phyloP scores from a whole-genome alignment of 1,140 invertebrate genomes.

The Drosophila persimilis region DNA sequence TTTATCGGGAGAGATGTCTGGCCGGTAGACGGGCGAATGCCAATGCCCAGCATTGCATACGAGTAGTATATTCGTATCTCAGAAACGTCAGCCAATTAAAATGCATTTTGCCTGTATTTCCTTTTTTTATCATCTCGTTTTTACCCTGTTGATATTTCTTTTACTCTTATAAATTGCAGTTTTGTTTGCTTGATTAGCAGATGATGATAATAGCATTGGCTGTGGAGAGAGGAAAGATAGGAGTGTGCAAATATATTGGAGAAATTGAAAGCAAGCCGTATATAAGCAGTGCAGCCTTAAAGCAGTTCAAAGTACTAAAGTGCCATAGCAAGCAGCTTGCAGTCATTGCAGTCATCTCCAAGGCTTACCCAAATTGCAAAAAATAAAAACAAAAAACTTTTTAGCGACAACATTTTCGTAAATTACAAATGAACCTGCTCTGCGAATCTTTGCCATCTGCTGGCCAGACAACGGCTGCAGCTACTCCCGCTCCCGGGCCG shows the following conservation, averaged over 20 bases:
- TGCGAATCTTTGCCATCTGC: conserved; percentile 32
- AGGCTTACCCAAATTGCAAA: neutral
- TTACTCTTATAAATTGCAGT: conserved; percentile 30
- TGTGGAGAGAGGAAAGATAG: neutral
- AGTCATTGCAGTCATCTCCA: too few species aligned
- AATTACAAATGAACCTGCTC: conserved; percentile 42
- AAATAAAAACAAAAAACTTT: neutral
- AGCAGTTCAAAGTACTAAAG: too few species aligned
- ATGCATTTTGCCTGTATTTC: conserved; percentile 73
- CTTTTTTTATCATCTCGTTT: conserved; percentile 8
- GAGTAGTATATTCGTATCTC: conserved; percentile 50
- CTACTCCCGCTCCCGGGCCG: conserved; percentile 8
- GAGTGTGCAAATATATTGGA: too few species aligned
- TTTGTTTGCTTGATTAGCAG: conserved; percentile 34
- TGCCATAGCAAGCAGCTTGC: too few species aligned
- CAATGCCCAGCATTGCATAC: conserved; percentile 70
- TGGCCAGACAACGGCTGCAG: conserved; percentile 39
- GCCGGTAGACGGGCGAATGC: conserved; percentile 42
- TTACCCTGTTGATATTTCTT: conserved; percentile 16
- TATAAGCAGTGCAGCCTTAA: too few species aligned
- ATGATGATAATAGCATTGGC: conserved; percentile 7
- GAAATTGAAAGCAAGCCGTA: too few species aligned
- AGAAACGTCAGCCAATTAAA: conserved; percentile 76
- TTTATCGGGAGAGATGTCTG: conserved; percentile 76
- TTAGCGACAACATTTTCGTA: conserved; percentile 31